Evolutionary conservation across 2,797 vertebrate species (phyloP), one percentile per base, ranked within the genome.

Genomic region (Myoxocephalus aenaeus): DNA sequence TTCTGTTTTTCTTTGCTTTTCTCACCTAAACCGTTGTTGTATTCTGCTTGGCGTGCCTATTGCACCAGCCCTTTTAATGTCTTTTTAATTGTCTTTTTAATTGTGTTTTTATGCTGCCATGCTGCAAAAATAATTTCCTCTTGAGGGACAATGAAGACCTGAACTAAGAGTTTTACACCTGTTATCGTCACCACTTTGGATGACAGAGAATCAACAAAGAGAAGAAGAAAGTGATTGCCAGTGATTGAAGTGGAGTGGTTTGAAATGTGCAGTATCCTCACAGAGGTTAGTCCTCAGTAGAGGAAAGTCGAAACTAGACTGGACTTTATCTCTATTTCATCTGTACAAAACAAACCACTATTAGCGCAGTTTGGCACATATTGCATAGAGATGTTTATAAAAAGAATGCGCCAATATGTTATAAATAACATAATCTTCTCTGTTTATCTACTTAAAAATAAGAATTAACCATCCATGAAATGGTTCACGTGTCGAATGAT

Each of bases 161-260:
- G 27, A 57, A 42, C 38, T 20, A 22, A 44, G 57, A 63, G 40
- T 57, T 40, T 40, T 8, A 46, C 54, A 46, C 46, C 4, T 9
- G 7, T 34, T 20, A 12, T 10, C 11, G 32, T 42, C 20, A n/a
- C 15, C 59, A 5, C 34, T 63, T 59, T 46, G 17, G 25, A n/a
- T n/a, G 40, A 32, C 6, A 70, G 32, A 50, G 61, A 73, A 64
- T 67, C 62, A 78, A 64, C 66, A 63, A 34, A 61, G 20, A 66
- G 48, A 68, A 9, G 17, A 32, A 71, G 34, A 36, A 11, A 34
- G 48, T 76, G 77, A 81, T 82, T 73, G 62, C 70, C 61, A 29
- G 58, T 76, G 73, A 59, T 62, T 80, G 63, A 51, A 65, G 69
- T 75, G 66, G 48, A 58, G 50, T 34, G 4, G 46, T 80, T 65